Base-by-base conservation (phyloP, 2,797 vertebrate genomes). In the Pelochelys cantorii region DNA sequence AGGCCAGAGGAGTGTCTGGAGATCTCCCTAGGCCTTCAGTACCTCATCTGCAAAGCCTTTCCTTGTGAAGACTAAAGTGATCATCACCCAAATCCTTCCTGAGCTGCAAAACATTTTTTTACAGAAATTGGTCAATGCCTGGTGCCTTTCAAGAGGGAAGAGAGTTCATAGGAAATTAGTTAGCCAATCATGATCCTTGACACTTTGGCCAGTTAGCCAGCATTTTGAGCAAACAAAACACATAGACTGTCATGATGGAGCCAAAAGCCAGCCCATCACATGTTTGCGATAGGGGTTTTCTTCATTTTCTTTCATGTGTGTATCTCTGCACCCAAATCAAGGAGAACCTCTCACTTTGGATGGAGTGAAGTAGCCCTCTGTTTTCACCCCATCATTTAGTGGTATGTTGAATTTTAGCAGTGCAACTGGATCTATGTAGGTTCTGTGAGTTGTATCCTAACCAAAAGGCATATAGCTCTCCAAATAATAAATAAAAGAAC, bases 1-100 rank as follows among this genome's bases (percentile, higher is more conserved):
- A 57, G 62, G 20, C 2, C 82, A 84, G 78, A 2, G 0, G 2
- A 0, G 0, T 71, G 1, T 0, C 60, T 1, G 34, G 22, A 59
- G 62, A 79, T 9, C 4, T 85, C 77, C 62, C 80, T 42, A 81
- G 3, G 42, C 68, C 65, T 81, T 59, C 84, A 25, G 27, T 68
- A 11, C 4, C n/a, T 2, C 3, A 74, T 59, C 68, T 80, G 23
- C 5, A 68, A 79, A 90, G 8, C n/a, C 2, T 78, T 71, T 53
- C 81, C 4, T 77, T 92, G 23, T 23, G 37, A 52, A 48, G 22
- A 48, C 34, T 79, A 15, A 31, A 3, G 14, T 62, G 34, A 5
- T 3, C 87, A 84, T 81, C 7, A 9, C n/a, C 4, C 2, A 60
- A 55, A 37, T 81, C 11, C 15, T 83, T 79, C 9, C 20, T 15